Evolutionary conservation across 2,888 invertebrate genomes (phyloP), one percentile per base, ranked within the genome.

Genomic region (Machimus rusticus): DNA sequence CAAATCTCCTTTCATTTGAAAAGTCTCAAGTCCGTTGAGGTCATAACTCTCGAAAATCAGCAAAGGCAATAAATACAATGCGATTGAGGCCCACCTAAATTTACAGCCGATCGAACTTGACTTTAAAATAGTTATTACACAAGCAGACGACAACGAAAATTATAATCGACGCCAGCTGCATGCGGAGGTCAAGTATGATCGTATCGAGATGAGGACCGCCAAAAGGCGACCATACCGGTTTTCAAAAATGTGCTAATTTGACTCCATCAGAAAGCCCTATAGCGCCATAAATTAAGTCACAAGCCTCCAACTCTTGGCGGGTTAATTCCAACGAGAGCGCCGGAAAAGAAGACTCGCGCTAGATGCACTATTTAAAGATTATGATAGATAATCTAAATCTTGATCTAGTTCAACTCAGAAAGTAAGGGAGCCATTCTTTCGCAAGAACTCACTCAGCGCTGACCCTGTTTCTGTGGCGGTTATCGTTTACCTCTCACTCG

Each of bases 111-210:
- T 19, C 79, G 79, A 46, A 46, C 79, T 79, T 79, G 79, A 79
- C 79, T 51, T 79, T 78, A 23, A 43, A 43, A 28, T 34, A 78
- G 39, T 46, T 51, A n/a, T 51, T 51, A 16, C 51, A 5, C n/a
- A 51, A 51, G n/a, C n/a, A n/a, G 19, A 6, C 66, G 66, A 66
- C 28, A 23, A 28, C 19, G 28, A 66, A 23, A 66, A 66, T 66
- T 2, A 28, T 14, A 66, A 66, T 66, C 2, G 9, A 23, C 66
- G 66, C 12, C 12, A 66, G 66, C 66, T 66, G 66, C 28, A 14
- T 39, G n/a, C 31, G 16, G 79, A 79, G 79, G 79, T 79, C 79
- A 79, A 79, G 46, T 28, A 31, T 79, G 46, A 51, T 78, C 31
- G 28, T 8, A 31, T 1, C 31, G 46, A 66, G 66, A 66, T 9